A percentile compares a stretch with the other conserved stretches of the same genome.
Evolutionary conservation across 2,888 invertebrate species (phyloP).

Genomic region (Pediacus dermestoides): DNA sequence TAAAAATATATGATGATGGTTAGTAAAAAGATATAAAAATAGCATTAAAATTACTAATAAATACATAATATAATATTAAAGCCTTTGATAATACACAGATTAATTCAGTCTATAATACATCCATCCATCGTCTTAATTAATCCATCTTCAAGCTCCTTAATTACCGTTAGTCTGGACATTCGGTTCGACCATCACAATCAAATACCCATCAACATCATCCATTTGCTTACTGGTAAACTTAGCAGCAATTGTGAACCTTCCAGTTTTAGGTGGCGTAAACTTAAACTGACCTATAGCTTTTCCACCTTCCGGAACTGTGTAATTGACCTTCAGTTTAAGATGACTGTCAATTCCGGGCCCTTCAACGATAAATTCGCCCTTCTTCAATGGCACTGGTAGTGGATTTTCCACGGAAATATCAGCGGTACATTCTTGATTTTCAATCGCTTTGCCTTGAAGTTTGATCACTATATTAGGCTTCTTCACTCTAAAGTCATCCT

Average conservation of each 20-base stretch:
- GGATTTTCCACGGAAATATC: constrained; percentile 76
- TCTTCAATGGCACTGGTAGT: constrained; percentile 71
- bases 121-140: too few relatives aligned
- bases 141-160: too few relatives aligned
- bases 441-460: constrained; percentile 48
- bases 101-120: too few relatives aligned
- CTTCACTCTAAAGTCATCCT: constrained; percentile 84
- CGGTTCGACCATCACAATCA: constrained; percentile 67
- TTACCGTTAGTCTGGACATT: too few relatives aligned
- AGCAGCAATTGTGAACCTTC: constrained; percentile 77
- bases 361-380: constrained; percentile 76
- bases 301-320: constrained; percentile 63
- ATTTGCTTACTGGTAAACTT: constrained; percentile 86
- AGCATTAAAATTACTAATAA: too few relatives aligned
- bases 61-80: too few relatives aligned
- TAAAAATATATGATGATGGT: too few relatives aligned
- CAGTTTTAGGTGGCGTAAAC: constrained; percentile 73
- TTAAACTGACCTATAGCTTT: constrained; percentile 71
- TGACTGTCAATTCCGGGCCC: constrained; percentile 76
- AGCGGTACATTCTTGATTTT: constrained; percentile 54
- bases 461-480: constrained; percentile 84
- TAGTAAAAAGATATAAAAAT: too few relatives aligned
- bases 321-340: constrained; percentile 64
- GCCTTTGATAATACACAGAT: too few relatives aligned
- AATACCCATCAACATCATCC: constrained; percentile 84